phyloP scores from a whole-genome alignment of 2,113 vertebrate genomes.

The Erinaceus europaeus region DNA sequence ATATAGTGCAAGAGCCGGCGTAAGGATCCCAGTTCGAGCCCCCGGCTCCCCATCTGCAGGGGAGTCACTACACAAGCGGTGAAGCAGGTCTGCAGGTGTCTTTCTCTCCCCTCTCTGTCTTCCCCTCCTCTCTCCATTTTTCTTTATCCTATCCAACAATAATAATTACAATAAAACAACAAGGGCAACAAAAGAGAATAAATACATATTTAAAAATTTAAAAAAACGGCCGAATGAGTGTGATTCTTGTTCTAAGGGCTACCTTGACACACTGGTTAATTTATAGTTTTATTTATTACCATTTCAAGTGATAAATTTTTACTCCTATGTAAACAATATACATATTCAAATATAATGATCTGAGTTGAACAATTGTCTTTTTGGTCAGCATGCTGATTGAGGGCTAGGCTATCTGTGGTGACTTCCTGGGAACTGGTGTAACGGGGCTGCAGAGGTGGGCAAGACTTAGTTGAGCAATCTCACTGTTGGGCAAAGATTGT shows the following conservation, averaged over 20 bases:
- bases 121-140: too few relatives aligned
- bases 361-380: background rate
- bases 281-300: background rate
- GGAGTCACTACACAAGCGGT: too few relatives aligned
- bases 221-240: background rate
- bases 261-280: conserved; percentile 1
- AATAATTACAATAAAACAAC: too few relatives aligned
- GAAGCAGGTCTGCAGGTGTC: too few relatives aligned
- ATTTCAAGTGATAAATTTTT: conserved; percentile 9
- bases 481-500: background rate
- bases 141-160: too few relatives aligned
- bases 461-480: conserved; percentile 8
- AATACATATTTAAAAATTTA: too few relatives aligned
- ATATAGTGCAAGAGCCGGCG: too few relatives aligned
- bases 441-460: background rate
- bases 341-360: conserved; percentile 40
- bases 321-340: background rate
- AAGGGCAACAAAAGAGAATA: too few relatives aligned
- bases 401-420: background rate
- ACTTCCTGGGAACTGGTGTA: conserved; percentile 50
- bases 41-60: too few relatives aligned
- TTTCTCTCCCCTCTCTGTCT: too few relatives aligned
- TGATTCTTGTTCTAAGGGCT: conserved; percentile 14
- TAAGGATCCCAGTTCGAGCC: too few relatives aligned
- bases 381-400: background rate